Percentiles rank a stretch among this genome's conserved stretches.
Evolutionary conservation across 2,888 invertebrate species (phyloP).

Genomic region (Philereme vetulata): DNA sequence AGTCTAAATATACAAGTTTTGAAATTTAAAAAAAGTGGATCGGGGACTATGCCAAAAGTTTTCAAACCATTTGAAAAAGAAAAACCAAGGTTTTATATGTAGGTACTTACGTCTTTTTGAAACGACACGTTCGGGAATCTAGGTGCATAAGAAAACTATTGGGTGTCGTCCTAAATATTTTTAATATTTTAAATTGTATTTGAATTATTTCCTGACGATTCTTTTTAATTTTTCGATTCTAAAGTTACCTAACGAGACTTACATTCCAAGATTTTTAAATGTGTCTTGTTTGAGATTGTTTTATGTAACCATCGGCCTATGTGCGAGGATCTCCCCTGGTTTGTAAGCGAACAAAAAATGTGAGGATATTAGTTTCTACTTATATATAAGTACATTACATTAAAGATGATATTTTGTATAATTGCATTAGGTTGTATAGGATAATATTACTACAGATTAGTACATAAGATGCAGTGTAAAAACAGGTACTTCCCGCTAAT

Average conservation of each 20-base stretch:
- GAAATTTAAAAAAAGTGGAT: too few species aligned
- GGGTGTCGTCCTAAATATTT: too few species aligned
- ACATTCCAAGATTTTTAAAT: slow-evolving; percentile 19
- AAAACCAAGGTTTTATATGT: too few species aligned
- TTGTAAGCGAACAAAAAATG: slow-evolving; percentile 72
- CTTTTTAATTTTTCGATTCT: background rate
- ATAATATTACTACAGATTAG: slow-evolving; percentile 57
- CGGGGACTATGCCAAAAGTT: too few species aligned
- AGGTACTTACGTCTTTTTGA: too few species aligned
- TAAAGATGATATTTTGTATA: slow-evolving; percentile 78
- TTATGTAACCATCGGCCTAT: slow-evolving; percentile 22
- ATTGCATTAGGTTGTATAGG: slow-evolving; percentile 81
- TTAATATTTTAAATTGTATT: too few species aligned
- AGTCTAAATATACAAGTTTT: too few species aligned
- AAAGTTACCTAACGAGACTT: background rate
- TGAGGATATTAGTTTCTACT: slow-evolving; percentile 70
- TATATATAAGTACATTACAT: slow-evolving; percentile 75
- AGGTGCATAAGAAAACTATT: too few species aligned
- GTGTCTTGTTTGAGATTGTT: slow-evolving; percentile 8
- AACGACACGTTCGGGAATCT: too few species aligned
- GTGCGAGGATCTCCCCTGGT: slow-evolving; percentile 26
- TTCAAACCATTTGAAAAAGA: too few species aligned
- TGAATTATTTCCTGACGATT: too few species aligned
- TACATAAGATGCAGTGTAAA: slow-evolving; percentile 70
- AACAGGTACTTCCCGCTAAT: slow-evolving; percentile 62